These are phyloP conservation scores for Drosophila austrosaltans DNA, from an alignment of 2,888 invertebrate genomes.

Conservation along the genomic window DNA sequence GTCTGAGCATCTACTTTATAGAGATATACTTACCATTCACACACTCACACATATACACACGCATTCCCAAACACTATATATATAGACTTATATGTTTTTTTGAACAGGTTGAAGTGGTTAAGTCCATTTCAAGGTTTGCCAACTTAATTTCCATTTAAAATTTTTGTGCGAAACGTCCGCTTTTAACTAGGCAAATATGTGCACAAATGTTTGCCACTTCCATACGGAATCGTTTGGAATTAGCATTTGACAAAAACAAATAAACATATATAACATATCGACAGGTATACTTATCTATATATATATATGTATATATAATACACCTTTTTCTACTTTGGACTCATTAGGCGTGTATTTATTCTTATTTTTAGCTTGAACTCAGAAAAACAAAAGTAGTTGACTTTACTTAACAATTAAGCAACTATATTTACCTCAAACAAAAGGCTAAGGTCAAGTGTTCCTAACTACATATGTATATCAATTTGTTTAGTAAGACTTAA, in stretches of 20 bases:
- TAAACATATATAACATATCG: background rate
- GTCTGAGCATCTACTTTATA: conserved; percentile 11
- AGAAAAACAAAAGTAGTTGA: conserved; percentile 28
- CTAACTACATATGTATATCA: background rate
- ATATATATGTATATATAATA: background rate
- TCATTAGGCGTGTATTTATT: conserved; percentile 33
- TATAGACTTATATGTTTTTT: background rate
- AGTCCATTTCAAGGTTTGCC: conserved; percentile 19
- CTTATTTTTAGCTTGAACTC: conserved; percentile 18
- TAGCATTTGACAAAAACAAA: conserved; percentile 11
- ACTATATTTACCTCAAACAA: conserved; percentile 25
- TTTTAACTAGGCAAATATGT: conserved; percentile 50
- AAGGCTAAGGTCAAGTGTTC: background rate
- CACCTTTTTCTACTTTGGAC: conserved; percentile 14
- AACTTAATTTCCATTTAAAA: conserved; percentile 6
- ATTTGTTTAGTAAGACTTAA: background rate
- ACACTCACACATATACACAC: no score
- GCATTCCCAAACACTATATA: background rate
- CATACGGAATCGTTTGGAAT: conserved; percentile 21
- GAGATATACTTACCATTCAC: background rate
- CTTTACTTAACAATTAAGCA: conserved; percentile 33
- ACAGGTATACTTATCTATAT: background rate
- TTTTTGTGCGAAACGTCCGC: conserved; percentile 2
- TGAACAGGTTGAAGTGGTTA: conserved; percentile 19
- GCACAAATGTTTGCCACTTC: conserved; percentile 69